Base-by-base conservation (phyloP, 2,888 invertebrate genomes). In the Andrena camellia region DNA sequence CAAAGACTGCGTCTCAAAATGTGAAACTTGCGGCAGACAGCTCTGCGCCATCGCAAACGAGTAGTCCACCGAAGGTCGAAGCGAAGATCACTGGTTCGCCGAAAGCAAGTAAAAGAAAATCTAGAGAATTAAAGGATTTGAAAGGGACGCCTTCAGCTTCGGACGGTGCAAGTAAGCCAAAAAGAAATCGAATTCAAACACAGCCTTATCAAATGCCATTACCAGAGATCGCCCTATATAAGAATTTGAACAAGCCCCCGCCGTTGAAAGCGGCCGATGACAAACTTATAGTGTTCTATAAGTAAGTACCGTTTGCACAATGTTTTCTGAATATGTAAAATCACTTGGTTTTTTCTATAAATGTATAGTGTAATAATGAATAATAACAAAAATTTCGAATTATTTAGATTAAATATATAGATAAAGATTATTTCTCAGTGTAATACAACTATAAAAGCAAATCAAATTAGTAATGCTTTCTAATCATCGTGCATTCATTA, bases 211-310 rank as follows among this genome's bases (percentile, higher is more conserved):
- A 98, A 93, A 97, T 97, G 84, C 97, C 97, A 0, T 94, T 97
- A 50, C 97, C 97, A 0, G 97, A 97, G 94, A 94, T 97, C 74
- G 96, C 97, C 83, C 96, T 97, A 93, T 96, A 97, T 26, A 97
- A 97, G 93, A 95, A 97, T 67, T 96, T 96, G 0, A 96, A 96
- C 0, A 96, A 96, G 23, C 95, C 95, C 0, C 96, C 89, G 95
- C 96, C 93, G 89, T 87, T 92, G 75, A 94, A 95, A 91, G 95
- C 95, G 69, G 95, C 95, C 62, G 97, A 97, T 89, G 97, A 98
- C 87, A 97, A 97, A 92, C 96, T 98, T 59, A 97, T 97, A 89
- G 97, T 98, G 2, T 98, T 98, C 93, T 98, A 98, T 94, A 98
- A 98, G 96, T 97, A 95, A 94, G 96, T 92, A 70, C 70, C 8